Percentiles rank a stretch among this genome's conserved stretches.
phyloP scores from a whole-genome alignment of 2,888 invertebrate genomes.

The Ophioninae sp. region DNA sequence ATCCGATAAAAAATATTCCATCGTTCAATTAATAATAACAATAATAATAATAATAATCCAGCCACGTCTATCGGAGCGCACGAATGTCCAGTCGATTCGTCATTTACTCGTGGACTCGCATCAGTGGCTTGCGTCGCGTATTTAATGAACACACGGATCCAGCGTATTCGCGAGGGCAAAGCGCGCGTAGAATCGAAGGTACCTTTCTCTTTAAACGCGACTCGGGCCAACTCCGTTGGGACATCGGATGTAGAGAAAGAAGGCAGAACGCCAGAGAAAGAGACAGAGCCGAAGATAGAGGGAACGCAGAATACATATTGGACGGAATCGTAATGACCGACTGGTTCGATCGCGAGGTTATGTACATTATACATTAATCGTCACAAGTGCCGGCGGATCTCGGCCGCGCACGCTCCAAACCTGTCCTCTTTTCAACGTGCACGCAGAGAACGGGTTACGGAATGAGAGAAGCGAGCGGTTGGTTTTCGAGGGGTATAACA shows the following conservation, averaged over 20 bases:
- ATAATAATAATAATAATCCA: background rate
- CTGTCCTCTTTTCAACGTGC: conserved; percentile 41
- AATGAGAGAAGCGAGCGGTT: conserved; percentile 44
- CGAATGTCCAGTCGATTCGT: background rate
- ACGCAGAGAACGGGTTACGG: conserved; percentile 43
- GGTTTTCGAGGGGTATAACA: conserved; percentile 15
- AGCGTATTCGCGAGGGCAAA: conserved; percentile 23
- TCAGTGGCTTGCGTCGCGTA: background rate
- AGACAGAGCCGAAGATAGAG: background rate
- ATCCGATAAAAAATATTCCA: background rate
- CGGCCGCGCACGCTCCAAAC: conserved; percentile 52
- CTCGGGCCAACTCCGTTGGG: background rate
- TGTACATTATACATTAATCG: conserved; percentile 28
- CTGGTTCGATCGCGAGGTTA: conserved; percentile 31
- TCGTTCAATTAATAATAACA: background rate
- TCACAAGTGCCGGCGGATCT: conserved; percentile 50
- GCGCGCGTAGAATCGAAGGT: conserved; percentile 14
- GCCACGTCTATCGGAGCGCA: background rate
- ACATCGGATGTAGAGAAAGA: conserved; percentile 13
- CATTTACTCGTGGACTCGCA: background rate
- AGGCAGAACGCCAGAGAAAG: conserved; percentile 9
- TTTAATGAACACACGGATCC: background rate
- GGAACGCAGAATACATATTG: background rate
- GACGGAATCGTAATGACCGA: conserved; percentile 30
- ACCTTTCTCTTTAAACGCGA: conserved; percentile 51